Conservation (phyloP, 2,888 invertebrate species). For the Hartigia nigra region DNA sequence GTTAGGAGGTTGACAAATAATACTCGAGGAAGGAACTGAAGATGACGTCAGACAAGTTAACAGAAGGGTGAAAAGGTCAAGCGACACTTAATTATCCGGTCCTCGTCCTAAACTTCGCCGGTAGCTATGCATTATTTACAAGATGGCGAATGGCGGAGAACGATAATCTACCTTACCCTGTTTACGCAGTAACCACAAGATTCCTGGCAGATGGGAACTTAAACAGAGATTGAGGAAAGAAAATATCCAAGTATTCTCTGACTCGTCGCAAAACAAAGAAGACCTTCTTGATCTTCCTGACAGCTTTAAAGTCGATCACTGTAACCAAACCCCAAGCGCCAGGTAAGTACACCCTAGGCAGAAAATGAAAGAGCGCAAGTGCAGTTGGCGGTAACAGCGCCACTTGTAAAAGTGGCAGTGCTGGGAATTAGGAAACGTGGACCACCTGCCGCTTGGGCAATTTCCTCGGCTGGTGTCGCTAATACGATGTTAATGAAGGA, state of each 20-base stretch:
- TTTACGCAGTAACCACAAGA: neutral
- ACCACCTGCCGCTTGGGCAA: neutral
- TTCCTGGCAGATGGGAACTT: neutral
- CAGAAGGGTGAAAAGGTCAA: conserved; percentile 32
- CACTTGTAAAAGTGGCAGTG: neutral
- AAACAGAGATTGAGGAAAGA: neutral
- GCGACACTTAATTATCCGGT: conserved; percentile 20
- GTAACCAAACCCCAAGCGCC: neutral
- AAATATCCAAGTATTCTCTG: neutral
- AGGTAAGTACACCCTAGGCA: neutral
- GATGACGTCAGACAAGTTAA: neutral
- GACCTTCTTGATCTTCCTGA: neutral
- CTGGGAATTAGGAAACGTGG: neutral
- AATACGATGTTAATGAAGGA: neutral
- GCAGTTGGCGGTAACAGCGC: neutral
- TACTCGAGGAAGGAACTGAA: neutral
- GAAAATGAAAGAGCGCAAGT: neutral
- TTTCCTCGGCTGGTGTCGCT: neutral
- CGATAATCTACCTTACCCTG: neutral
- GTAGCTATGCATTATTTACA: neutral
- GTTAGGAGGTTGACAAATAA: neutral
- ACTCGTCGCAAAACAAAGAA: neutral
- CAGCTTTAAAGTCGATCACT: neutral
- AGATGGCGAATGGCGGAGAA: neutral
- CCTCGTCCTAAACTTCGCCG: neutral